Evolutionary conservation across 1,140 invertebrate species (phyloP).

Genomic region (Aculops lycopersici): DNA sequence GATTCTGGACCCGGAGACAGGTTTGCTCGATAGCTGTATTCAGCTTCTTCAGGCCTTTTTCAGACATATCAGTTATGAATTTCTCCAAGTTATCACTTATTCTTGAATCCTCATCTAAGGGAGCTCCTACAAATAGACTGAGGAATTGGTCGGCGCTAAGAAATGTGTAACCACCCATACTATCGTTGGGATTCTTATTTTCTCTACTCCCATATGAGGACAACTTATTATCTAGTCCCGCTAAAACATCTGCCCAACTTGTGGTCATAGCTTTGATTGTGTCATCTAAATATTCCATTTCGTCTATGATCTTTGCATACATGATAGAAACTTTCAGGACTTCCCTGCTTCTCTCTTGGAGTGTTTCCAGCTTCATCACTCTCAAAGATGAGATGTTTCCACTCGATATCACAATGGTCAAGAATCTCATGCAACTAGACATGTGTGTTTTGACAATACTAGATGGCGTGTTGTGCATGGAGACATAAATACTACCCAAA

Average conservation of each 20-base stretch:
- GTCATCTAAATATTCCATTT: conserved; percentile 10
- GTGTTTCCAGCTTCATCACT: conserved; percentile 5
- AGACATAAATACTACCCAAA: conserved; percentile 32
- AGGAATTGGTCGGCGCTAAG: conserved; percentile 43
- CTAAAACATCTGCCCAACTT: conserved; percentile 67
- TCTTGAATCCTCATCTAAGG: conserved; percentile 22
- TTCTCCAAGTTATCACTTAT: conserved; percentile 41
- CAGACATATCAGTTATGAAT: conserved; percentile 58
- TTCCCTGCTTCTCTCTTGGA: conserved; percentile 29
- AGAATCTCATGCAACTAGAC: neutral
- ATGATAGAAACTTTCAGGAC: conserved; percentile 32
- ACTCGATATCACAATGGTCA: neutral
- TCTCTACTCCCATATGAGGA: conserved; percentile 39
- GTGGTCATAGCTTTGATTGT: conserved; percentile 19
- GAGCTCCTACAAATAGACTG: conserved; percentile 56
- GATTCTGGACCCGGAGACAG: conserved; percentile 57
- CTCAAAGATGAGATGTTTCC: neutral
- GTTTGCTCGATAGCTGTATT: conserved; percentile 65
- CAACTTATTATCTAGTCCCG: conserved; percentile 75
- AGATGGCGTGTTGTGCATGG: conserved; percentile 10
- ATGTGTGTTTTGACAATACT: conserved; percentile 5
- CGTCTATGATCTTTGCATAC: conserved; percentile 26
- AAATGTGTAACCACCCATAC: conserved; percentile 19
- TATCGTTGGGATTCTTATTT: conserved; percentile 17
- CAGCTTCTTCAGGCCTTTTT: conserved; percentile 72